Conservation (phyloP, 1,140 invertebrate species). For the Zaprionus africanus region DNA sequence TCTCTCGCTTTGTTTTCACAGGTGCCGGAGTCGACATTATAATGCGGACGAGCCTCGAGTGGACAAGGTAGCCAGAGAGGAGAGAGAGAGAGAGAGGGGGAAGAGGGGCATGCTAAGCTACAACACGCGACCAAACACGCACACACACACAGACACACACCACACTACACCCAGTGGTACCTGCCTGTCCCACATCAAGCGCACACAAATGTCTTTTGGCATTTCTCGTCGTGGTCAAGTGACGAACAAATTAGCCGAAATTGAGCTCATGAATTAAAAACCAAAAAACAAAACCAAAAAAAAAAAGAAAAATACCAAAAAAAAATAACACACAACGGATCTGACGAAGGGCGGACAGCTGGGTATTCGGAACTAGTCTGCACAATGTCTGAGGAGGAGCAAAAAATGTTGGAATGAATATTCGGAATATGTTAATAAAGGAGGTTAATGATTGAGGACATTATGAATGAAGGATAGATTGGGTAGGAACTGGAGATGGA, state of each 20-base stretch:
- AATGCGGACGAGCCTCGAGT: conserved; percentile 21
- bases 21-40: conserved; percentile 38
- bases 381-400: conserved; percentile 2
- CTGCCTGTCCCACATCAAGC: conserved; percentile 27
- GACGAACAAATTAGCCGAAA: conserved; percentile 79
- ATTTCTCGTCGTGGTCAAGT: conserved; percentile 67
- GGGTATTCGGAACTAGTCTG: conserved; percentile 29
- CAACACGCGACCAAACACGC: conserved; percentile 39
- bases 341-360: conserved; percentile 46
- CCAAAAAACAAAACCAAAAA: neutral
- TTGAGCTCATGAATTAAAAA: conserved; percentile 69
- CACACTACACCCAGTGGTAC: neutral
- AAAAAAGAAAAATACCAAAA: neutral
- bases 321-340: neutral
- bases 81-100: neutral
- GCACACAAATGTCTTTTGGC: conserved; percentile 38
- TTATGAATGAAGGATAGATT: neutral
- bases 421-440: neutral
- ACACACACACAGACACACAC: neutral
- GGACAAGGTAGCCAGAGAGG: conserved; percentile 3
- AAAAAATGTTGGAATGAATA: neutral
- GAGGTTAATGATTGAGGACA: neutral
- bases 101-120: conserved; percentile 5
- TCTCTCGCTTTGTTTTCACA: conserved; percentile 45
- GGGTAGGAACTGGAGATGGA: no score